Evolutionary conservation across 1,140 invertebrate species (phyloP).

Genomic region (Panagrolaimus sp.): DNA sequence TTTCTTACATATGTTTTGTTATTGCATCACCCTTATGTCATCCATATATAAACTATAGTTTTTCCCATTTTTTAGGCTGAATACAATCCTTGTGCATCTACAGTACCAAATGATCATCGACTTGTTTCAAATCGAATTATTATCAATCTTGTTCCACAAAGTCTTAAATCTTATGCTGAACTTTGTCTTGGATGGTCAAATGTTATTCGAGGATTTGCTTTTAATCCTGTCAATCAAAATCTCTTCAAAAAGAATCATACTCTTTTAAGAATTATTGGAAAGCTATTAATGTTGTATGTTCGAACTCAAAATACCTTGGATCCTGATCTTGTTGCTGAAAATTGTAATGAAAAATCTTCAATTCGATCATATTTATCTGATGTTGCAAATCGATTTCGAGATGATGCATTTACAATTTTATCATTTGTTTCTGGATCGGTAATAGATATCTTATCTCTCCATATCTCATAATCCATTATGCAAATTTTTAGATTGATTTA

Average conservation of each 20-base stretch:
- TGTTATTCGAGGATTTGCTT: conserved; percentile 87
- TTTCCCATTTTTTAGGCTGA: too few species aligned
- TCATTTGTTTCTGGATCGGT: conserved; percentile 63
- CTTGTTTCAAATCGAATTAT: conserved; percentile 25
- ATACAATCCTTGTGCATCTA: conserved; percentile 33
- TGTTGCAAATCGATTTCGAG: conserved; percentile 74
- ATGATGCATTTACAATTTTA: conserved; percentile 83
- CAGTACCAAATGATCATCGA: conserved; percentile 25
- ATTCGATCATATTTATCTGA: conserved; percentile 47
- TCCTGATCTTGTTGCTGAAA: conserved; percentile 69
- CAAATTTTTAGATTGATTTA: conserved; percentile 47
- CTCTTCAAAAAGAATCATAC: conserved; percentile 76
- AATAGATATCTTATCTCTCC: background rate
- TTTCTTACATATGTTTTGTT: too few species aligned
- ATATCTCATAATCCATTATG: conserved; percentile 13
- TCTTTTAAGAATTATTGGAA: conserved; percentile 81
- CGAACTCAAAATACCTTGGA: conserved; percentile 60
- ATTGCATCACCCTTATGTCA: too few species aligned
- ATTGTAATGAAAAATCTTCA: conserved; percentile 17
- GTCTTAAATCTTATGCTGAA: conserved; percentile 34
- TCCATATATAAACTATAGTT: too few species aligned
- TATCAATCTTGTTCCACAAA: conserved; percentile 27
- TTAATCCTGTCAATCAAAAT: conserved; percentile 91
- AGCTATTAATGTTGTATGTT: conserved; percentile 66
- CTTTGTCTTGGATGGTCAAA: conserved; percentile 70